These are phyloP conservation scores for Lathamus discolor DNA, from an alignment of 2,113 vertebrate species.

Conservation along the genomic window DNA sequence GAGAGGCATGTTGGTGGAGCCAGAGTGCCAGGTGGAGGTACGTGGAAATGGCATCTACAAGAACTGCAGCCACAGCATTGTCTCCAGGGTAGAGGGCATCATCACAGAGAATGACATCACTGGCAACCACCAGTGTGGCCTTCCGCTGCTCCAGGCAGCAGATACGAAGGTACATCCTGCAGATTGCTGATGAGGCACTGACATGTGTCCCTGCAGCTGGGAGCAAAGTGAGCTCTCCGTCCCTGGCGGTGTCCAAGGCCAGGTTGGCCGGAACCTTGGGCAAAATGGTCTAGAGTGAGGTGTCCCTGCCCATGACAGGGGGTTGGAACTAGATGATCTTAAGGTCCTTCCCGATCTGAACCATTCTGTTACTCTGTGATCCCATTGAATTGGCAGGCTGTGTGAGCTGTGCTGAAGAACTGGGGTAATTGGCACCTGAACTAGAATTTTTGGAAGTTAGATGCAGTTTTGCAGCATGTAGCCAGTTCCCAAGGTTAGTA, in stretches of 20 bases:
- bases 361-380: neutral
- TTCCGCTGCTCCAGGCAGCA: conserved; percentile 80
- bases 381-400: neutral
- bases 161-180: conserved; percentile 81
- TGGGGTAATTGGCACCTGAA: neutral
- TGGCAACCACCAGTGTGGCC: conserved; percentile 82
- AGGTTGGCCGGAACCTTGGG: neutral
- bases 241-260: no score
- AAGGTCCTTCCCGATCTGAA: neutral
- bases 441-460: neutral
- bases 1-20: conserved; percentile 82
- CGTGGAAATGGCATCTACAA: conserved; percentile 88
- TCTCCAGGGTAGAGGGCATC: conserved; percentile 81
- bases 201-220: fast-evolving
- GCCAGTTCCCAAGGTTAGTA: neutral
- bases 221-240: neutral
- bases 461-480: neutral
- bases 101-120: conserved; percentile 88
- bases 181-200: no score
- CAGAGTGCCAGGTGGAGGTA: conserved; percentile 85
- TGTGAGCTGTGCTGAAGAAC: neutral
- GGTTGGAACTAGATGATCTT: neutral
- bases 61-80: conserved; percentile 82
- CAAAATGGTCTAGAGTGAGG: neutral
- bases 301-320: neutral